Percentiles rank a stretch among this genome's conserved stretches.
Conservation (phyloP, 2,888 invertebrate species). For the Perithous albicinctus region DNA sequence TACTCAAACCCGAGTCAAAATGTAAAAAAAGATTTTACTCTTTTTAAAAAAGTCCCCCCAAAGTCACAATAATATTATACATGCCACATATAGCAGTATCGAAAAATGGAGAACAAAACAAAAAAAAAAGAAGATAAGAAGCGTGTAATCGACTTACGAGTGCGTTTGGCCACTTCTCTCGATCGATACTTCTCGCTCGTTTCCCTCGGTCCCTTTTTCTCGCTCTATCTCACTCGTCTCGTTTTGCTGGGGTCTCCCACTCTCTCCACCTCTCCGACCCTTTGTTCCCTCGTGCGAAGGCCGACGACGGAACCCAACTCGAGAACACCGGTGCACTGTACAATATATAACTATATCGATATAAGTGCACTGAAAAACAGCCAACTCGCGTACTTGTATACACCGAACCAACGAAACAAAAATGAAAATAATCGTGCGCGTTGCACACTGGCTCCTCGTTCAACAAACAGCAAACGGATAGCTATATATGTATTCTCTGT, state of each 20-base stretch:
- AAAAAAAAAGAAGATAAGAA: constrained; percentile 46
- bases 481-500: neutral
- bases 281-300: constrained; percentile 72
- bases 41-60: no score
- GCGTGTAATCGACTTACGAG: constrained; percentile 76
- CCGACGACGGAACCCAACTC: constrained; percentile 64
- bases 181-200: constrained; percentile 76
- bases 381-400: constrained; percentile 51
- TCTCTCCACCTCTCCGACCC: constrained; percentile 62
- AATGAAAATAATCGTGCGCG: constrained; percentile 35
- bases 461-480: constrained; percentile 7
- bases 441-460: constrained; percentile 36
- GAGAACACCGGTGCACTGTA: constrained; percentile 58
- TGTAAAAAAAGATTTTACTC: no score
- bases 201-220: constrained; percentile 68
- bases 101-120: no score
- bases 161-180: constrained; percentile 71
- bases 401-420: constrained; percentile 56
- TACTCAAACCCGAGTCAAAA: no score
- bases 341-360: constrained; percentile 48
- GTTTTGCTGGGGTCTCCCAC: constrained; percentile 55
- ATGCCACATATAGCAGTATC: neutral
- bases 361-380: constrained; percentile 59
- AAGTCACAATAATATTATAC: no score
- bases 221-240: constrained; percentile 57